Conservation (phyloP, 1,140 invertebrate species). For the Drosophila sproati region DNA sequence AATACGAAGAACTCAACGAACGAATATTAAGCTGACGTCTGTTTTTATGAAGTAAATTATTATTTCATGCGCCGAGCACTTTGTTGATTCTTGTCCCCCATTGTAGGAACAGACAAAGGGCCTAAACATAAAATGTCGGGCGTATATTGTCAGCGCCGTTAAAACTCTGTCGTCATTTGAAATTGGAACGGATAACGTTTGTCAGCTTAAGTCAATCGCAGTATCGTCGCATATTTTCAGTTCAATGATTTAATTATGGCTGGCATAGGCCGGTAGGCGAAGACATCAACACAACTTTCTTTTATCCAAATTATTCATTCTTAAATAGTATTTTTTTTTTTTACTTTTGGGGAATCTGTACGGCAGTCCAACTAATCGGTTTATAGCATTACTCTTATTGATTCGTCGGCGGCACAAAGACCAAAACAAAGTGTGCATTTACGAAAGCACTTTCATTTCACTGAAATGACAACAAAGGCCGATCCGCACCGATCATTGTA, state of each 20-base stretch:
- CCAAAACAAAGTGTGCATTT: slow-evolving; percentile 38
- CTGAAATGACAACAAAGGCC: slow-evolving; percentile 4
- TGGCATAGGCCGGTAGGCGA: slow-evolving; percentile 8
- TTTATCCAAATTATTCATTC: slow-evolving; percentile 70
- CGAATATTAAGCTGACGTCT: slow-evolving; percentile 71
- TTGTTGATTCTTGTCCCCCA: slow-evolving; percentile 52
- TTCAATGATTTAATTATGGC: slow-evolving; percentile 76
- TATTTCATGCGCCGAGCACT: slow-evolving; percentile 69
- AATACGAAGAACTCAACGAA: slow-evolving; percentile 31
- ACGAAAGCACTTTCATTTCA: slow-evolving; percentile 33
- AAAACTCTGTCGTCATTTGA: slow-evolving; percentile 74
- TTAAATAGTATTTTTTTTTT: slow-evolving; percentile 49
- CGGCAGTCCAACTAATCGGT: slow-evolving; percentile 42
- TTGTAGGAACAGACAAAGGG: slow-evolving; percentile 44
- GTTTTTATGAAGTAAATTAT: slow-evolving; percentile 79
- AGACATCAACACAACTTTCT: slow-evolving; percentile 62
- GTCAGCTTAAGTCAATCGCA: slow-evolving; percentile 69
- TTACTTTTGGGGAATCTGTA: not conserved
- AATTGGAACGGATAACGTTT: slow-evolving; percentile 81
- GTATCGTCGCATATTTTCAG: slow-evolving; percentile 68
- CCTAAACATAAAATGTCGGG: slow-evolving; percentile 34
- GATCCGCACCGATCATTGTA: slow-evolving; percentile 1
- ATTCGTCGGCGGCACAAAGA: slow-evolving; percentile 45
- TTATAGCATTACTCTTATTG: slow-evolving; percentile 48
- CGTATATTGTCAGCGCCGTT: slow-evolving; percentile 72